Evolutionary conservation across 2,797 vertebrate genomes (phyloP), one percentile per base, ranked within the genome.

Genomic region (Avahi laniger): DNA sequence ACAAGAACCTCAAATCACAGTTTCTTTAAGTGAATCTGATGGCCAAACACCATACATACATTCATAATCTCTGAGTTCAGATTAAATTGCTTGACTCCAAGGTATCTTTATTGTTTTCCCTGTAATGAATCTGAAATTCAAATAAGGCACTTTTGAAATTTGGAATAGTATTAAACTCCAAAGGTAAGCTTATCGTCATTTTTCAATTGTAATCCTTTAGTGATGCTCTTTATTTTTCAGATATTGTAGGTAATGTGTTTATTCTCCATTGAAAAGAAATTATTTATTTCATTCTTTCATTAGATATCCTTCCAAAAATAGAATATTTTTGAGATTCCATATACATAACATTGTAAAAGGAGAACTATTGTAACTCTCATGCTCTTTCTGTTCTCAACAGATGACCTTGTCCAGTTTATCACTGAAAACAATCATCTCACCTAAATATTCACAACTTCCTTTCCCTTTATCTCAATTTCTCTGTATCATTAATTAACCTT

Each of bases 51-150:
- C 10, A 91, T 76, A 38, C 7, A 73, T 84, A 7, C 14, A 57
- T 73, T 97, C 95, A 75, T 12, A 79, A 85, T 86, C 11, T 38
- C 38, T 54, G 30, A 35, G 43, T 93, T 88, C 24, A 88, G 83
- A 67, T 91, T 97, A 94, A 95, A 72, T 46, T 88, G 30, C 41
- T 57, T 41, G 88, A 90, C 18, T 95, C 30, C 24, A 46, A 41
- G 7, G n/a, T 76, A 14, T 43, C 12, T 33, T 92, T 63, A 11
- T 59, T 79, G 80, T 83, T 94, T 89, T 61, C 4, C 50, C 18
- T 33, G 18, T 61, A 82, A 69, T 43, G 67, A 79, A 52, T 69
- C 38, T 89, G 26, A 97, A 33, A 69, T 52, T 85, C 17, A 67
- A 10, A 35, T 67, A 89, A 76, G 81, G 24, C 28, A 86, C 7